These are phyloP conservation scores for Drosophila tsacasi DNA, from an alignment of 1,140 invertebrate species.

Conservation along the genomic window DNA sequence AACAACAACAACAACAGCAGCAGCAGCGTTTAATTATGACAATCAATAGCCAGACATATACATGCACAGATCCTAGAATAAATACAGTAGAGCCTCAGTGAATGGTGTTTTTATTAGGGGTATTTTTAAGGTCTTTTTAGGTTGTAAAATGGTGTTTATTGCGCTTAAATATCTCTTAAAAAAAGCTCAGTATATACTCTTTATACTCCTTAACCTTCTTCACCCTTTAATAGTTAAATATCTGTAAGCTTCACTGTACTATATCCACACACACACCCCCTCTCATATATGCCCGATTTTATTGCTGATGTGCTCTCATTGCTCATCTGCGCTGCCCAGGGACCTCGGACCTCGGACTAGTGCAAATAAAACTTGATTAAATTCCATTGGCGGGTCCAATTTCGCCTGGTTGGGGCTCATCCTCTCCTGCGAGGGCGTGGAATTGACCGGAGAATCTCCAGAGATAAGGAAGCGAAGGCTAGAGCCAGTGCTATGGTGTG, in stretches of 20 bases:
- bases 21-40: conserved; percentile 79
- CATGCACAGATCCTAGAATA: conserved; percentile 25
- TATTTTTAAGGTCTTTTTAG: not conserved
- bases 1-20: conserved; percentile 17
- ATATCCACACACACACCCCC: conserved; percentile 16
- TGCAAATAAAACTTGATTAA: conserved; percentile 83
- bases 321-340: conserved; percentile 67
- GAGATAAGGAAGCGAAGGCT: conserved; percentile 14
- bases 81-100: conserved; percentile 10
- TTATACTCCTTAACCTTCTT: not conserved
- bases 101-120: not conserved
- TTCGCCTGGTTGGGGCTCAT: conserved; percentile 45
- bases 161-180: not conserved
- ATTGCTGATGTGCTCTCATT: conserved; percentile 65
- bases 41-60: conserved; percentile 70
- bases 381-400: conserved; percentile 79
- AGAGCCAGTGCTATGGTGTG: not conserved
- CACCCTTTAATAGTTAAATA: too few relatives aligned
- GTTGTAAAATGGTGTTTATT: not conserved
- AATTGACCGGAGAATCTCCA: conserved; percentile 49
- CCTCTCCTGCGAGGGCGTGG: not conserved
- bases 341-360: conserved; percentile 67
- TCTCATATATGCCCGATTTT: conserved; percentile 43
- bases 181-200: not conserved
- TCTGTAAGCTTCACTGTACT: conserved; percentile 14